A percentile compares a stretch with the other conserved stretches of the same genome.
These are phyloP conservation scores for Brachylomia viminalis DNA, from an alignment of 2,888 invertebrate genomes.

Conservation along the genomic window DNA sequence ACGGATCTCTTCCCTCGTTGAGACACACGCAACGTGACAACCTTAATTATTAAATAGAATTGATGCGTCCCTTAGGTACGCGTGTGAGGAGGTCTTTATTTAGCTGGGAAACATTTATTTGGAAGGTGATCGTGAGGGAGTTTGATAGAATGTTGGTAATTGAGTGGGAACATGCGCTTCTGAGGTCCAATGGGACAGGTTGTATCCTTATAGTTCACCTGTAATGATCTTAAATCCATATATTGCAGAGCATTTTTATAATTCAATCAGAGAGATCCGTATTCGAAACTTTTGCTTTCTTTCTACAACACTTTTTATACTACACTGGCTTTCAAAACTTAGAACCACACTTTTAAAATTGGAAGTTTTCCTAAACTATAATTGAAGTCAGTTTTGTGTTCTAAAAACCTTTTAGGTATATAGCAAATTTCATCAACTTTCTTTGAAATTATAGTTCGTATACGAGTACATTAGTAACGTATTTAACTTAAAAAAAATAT, in stretches of 20 bases:
- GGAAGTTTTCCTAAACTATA: too few species aligned
- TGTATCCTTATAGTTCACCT: neutral
- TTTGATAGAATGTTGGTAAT: constrained; percentile 57
- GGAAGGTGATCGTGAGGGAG: constrained; percentile 43
- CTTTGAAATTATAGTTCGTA: too few species aligned
- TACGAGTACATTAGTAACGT: too few species aligned
- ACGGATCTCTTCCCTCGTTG: constrained; percentile 54
- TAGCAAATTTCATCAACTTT: too few species aligned
- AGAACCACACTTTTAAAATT: too few species aligned
- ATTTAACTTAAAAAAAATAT: too few species aligned
- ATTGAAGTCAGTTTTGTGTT: too few species aligned
- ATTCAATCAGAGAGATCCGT: neutral
- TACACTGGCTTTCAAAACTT: too few species aligned
- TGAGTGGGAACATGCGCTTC: constrained; percentile 33
- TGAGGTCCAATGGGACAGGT: neutral
- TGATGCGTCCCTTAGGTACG: constrained; percentile 67
- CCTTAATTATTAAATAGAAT: constrained; percentile 69
- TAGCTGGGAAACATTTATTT: constrained; percentile 50
- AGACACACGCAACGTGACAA: constrained; percentile 66
- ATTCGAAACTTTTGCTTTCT: neutral
- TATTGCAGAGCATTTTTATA: neutral
- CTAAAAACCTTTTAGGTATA: too few species aligned
- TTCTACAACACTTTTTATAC: neutral
- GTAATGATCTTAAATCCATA: neutral
- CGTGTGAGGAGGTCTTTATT: constrained; percentile 60